Evolutionary conservation across 2,113 vertebrate species (phyloP), one percentile per base, ranked within the genome.

Genomic region (Stegostoma tigrinum): DNA sequence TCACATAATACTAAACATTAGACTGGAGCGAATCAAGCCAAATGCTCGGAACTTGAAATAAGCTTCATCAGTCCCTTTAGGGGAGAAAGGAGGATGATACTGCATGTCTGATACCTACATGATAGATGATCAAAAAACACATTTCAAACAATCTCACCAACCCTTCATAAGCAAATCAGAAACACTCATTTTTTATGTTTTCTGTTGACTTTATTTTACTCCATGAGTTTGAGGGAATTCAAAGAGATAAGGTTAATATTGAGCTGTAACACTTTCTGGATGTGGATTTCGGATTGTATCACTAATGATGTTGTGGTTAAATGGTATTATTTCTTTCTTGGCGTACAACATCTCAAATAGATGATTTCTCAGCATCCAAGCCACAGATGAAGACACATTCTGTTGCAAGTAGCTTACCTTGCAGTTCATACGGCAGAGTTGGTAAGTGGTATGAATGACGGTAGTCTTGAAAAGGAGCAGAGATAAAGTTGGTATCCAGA

Each of bases 401-500:
- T n/a, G 15, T 61, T 21, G 12, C 10, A 5, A 67, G 95, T 5
- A 75, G 87, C 97, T 96, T 97, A 99, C 99, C 99, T 98, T 99
- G 98, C 96, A 99, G 97, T 96, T 99, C 98, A 0, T 98, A 99
- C 97, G 98, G 98, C 98, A 98, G 98, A 17, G 98, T 98, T 42
- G 98, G 97, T 98, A 98, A 98, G 75, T 99, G 98, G 97, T 99
- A 99, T 96, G 99, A 99, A 30, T 99, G 99, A 96, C 99, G 98
- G 96, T 99, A 99, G 97, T 99, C 99, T 96, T 99, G 99, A 97
- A 99, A 98, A 12, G 98, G 97, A 0, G 98, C 98, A 23, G 99
- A 99, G 96, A 99, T 99, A 97, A 99, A 99, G 97, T 97, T 99
- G 96, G 98, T 98, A 96, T 99, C 99, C 95, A 99, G 98, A 8